Evolutionary conservation across 2,888 invertebrate genomes (phyloP).

Genomic region (Apamea sordens): DNA sequence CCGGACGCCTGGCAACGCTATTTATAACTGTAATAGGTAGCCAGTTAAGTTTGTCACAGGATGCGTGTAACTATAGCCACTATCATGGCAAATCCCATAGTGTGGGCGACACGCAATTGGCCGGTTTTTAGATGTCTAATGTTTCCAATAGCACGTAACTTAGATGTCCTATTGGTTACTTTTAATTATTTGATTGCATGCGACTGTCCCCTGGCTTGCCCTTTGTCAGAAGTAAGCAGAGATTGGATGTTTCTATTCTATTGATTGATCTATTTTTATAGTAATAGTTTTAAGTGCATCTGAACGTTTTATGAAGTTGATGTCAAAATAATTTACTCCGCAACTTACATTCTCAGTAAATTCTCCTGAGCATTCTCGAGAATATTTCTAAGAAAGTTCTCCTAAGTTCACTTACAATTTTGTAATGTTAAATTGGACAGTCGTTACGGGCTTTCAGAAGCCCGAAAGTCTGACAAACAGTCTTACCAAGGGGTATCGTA

Average conservation of each 20-base stretch:
- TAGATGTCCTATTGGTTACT: neutral
- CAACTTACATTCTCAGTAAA: neutral
- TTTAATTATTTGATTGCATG: neutral
- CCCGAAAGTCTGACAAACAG: neutral
- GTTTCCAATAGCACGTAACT: neutral
- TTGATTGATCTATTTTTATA: neutral
- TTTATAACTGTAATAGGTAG: too few species aligned
- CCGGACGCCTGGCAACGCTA: too few species aligned
- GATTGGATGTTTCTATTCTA: neutral
- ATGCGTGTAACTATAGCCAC: neutral
- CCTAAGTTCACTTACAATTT: neutral
- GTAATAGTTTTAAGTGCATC: neutral
- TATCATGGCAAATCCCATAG: neutral
- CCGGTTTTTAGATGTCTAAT: neutral
- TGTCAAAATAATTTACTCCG: neutral
- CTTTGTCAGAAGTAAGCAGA: neutral
- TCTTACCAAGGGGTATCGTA: too few species aligned
- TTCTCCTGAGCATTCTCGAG: neutral
- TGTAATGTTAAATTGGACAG: neutral
- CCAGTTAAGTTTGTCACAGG: neutral
- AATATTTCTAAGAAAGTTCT: neutral
- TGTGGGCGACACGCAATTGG: neutral
- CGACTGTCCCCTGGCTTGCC: neutral
- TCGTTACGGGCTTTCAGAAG: neutral
- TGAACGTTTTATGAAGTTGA: neutral